These are phyloP conservation scores for Morone saxatilis DNA, from an alignment of 2,113 vertebrate genomes.

Conservation along the genomic window DNA sequence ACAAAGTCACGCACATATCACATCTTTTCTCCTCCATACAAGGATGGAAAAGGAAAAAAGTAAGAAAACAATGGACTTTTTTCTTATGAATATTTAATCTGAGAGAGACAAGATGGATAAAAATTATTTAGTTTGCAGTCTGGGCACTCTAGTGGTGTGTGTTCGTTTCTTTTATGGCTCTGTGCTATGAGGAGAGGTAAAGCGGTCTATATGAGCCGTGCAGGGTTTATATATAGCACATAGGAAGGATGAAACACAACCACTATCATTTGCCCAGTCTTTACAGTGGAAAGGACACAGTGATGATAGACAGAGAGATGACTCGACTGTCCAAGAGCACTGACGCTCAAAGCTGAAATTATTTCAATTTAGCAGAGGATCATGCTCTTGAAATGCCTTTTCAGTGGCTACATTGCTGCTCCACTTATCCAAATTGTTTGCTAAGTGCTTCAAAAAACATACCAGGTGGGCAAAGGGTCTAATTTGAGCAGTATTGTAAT, in stretches of 20 bases:
- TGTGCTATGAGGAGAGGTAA: background rate
- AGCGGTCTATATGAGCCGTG: background rate
- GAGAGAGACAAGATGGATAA: conserved; percentile 1
- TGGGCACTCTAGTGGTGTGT: conserved; percentile 14
- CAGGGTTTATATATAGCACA: conserved; percentile 6
- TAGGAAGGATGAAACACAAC: conserved; percentile 7
- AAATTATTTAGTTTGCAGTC: conserved; percentile 10
- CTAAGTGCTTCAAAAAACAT: conserved; percentile 30
- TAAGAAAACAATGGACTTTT: conserved; percentile 33
- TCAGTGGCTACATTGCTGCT: background rate
- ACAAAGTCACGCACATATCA: conserved; percentile 41
- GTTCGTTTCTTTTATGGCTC: conserved; percentile 23
- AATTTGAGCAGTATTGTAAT: conserved; percentile 9
- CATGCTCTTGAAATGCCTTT: conserved; percentile 2
- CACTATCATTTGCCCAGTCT: background rate
- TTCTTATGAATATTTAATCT: conserved; percentile 44
- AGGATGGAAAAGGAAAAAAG: background rate
- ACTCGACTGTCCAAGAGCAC: background rate
- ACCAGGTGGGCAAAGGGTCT: background rate
- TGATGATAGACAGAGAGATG: background rate
- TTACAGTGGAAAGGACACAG: background rate
- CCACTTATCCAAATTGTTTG: conserved; percentile 5
- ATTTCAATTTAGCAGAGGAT: conserved; percentile 22
- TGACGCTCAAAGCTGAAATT: conserved; percentile 29
- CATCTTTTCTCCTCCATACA: background rate